Evolutionary conservation across 2,797 vertebrate species (phyloP), one percentile per base, ranked within the genome.

Genomic region (Clarias fuscus): DNA sequence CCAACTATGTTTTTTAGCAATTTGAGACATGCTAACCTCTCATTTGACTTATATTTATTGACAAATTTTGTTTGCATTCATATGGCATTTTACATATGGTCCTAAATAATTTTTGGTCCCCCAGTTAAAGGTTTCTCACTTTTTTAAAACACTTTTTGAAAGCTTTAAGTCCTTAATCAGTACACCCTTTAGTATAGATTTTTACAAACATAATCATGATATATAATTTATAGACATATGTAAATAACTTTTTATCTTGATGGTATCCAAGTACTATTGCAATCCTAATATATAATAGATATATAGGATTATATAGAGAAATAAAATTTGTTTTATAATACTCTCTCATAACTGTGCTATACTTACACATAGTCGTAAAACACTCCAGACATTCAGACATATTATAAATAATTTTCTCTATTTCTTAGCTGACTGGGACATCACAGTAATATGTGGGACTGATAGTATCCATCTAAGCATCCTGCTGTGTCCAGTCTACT

Each of bases 401-500:
- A 24, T 83, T n/a, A 61, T 79, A 5, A 61, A 58, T 24, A 80
- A n/a, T 73, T 48, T 14, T 56, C 27, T 80, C 2, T 80, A 6
- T 82, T 62, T 88, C 70, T 40, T 88, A 96, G 95, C 85, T 20
- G 93, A 94, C 83, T 2, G 89, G 0, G 95, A 96, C 89, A 93
- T 96, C 8, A 79, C 0, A 2, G 94, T 96, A 84, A 3, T 0
- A 0, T 96, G 95, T 33, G 93, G 94, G 76, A 92, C 93, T 22
- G 18, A 92, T 61, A 40, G 22, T n/a, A 94, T 96, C 90, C 89
- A 88, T 70, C 81, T 96, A 88, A 91, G 83, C 68, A 93, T 96
- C 86, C 91, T 88, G 64, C 37, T 95, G 43, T 96, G 95, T 75
- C 95, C 95, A 0, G 37, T 96, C 24, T 96, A 95, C 90, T 91